Evolutionary conservation across 2,113 vertebrate species (phyloP).

Genomic region (Nerophis lumbriciformis): DNA sequence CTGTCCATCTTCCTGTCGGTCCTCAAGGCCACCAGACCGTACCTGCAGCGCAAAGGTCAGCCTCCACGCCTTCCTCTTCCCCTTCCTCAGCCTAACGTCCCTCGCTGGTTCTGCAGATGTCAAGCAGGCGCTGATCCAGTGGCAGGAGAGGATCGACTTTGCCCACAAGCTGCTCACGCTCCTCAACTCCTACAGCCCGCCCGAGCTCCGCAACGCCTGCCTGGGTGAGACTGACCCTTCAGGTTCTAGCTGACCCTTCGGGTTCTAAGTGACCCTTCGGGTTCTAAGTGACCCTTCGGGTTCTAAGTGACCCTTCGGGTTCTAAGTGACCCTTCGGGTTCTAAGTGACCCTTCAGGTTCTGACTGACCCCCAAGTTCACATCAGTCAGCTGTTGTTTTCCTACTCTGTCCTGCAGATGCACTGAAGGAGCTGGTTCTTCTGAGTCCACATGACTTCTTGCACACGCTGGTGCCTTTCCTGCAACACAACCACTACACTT

Average conservation of each 20-base stretch:
- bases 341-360: neutral
- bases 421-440: conserved; percentile 95
- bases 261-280: too few relatives aligned
- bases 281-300: too few relatives aligned
- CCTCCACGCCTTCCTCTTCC: neutral
- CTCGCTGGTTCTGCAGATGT: conserved; percentile 65
- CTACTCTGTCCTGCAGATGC: conserved; percentile 80
- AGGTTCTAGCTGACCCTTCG: neutral
- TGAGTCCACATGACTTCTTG: conserved; percentile 98
- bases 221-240: conserved; percentile 74
- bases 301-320: too few relatives aligned
- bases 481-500: conserved; percentile 99
- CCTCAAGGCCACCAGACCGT: conserved; percentile 90
- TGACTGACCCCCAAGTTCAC: too few relatives aligned
- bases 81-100: too few relatives aligned
- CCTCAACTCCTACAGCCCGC: conserved; percentile 97
- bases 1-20: conserved; percentile 97
- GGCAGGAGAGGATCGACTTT: conserved; percentile 99
- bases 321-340: too few relatives aligned
- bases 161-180: conserved; percentile 98
- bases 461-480: conserved; percentile 98
- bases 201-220: conserved; percentile 92
- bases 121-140: conserved; percentile 98
- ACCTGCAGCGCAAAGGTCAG: conserved; percentile 96
- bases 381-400: too few relatives aligned